phyloP scores from a whole-genome alignment of 2,797 vertebrate species.

The Rhabdomys pumilio region DNA sequence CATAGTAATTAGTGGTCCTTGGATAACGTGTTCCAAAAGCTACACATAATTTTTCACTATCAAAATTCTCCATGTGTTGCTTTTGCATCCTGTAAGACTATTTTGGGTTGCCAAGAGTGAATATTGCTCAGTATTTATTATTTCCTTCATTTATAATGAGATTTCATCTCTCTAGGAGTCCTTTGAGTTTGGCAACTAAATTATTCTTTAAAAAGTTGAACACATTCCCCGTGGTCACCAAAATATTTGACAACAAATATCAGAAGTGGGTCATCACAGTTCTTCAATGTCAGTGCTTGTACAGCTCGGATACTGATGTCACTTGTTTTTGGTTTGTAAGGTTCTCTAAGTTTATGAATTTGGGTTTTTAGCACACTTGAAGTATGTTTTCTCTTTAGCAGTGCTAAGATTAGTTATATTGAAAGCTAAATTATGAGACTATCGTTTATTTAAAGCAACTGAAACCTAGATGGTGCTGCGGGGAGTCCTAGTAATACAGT shows the following conservation, averaged over 20 bases:
- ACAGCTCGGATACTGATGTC: background rate
- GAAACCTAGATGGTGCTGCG: conserved; percentile 16
- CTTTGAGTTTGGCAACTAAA: background rate
- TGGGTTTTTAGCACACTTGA: conserved; percentile 38
- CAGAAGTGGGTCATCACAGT: background rate
- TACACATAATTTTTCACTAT: conserved; percentile 23
- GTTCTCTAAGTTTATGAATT: background rate
- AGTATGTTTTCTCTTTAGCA: background rate
- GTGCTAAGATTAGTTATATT: conserved; percentile 41
- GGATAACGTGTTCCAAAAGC: background rate
- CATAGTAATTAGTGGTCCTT: background rate
- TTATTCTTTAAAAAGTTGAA: conserved; percentile 28
- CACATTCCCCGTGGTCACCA: conserved; percentile 1
- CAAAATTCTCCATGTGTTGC: background rate
- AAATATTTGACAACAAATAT: conserved; percentile 22
- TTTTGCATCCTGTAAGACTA: background rate
- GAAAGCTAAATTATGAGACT: conserved; percentile 57
- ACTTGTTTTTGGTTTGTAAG: conserved; percentile 33
- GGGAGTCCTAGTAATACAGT: conserved; percentile 35
- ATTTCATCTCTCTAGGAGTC: conserved; percentile 29
- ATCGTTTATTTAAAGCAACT: conserved; percentile 61
- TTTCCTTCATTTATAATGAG: background rate
- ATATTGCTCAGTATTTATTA: conserved; percentile 29
- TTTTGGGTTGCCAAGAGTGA: background rate
- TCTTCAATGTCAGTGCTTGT: background rate